A percentile compares a stretch with the other conserved stretches of the same genome.
Evolutionary conservation across 2,888 invertebrate species (phyloP).

Genomic region (Erynnis tages): DNA sequence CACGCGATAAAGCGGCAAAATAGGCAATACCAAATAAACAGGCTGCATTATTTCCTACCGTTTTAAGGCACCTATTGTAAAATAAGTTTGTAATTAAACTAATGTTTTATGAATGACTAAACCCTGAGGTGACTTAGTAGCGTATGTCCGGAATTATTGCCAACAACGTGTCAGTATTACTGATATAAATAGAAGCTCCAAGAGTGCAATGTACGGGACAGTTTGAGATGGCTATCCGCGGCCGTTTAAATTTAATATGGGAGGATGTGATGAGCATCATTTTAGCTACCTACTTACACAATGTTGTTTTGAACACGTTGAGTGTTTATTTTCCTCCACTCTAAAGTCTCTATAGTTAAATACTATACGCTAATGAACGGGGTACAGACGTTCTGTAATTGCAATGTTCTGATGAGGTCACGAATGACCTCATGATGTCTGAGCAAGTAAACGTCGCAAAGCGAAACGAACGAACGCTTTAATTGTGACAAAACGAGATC

Average conservation of each 20-base stretch:
- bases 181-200: constrained; percentile 48
- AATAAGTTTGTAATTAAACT: constrained; percentile 11
- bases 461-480: constrained; percentile 52
- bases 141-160: constrained; percentile 41
- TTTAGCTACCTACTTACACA: background rate
- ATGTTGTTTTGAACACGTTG: background rate
- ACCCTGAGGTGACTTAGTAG: constrained; percentile 26
- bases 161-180: constrained; percentile 44
- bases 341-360: background rate
- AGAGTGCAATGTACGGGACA: constrained; percentile 57
- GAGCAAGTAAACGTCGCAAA: constrained; percentile 37
- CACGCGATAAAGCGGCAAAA: constrained; percentile 38
- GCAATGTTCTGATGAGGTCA: constrained; percentile 60
- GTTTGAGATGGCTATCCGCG: constrained; percentile 29
- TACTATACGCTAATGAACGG: background rate
- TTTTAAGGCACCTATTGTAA: constrained; percentile 5
- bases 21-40: background rate
- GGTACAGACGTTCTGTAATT: constrained; percentile 28
- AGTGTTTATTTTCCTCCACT: background rate
- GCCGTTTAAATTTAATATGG: constrained; percentile 10
- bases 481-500: constrained; percentile 64
- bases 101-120: constrained; percentile 41
- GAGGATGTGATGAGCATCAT: constrained; percentile 2
- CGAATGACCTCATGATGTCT: constrained; percentile 59
- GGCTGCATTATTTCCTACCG: background rate